Percentiles rank a stretch among this genome's conserved stretches.
These are phyloP conservation scores for Coenobita brevimanus DNA, from an alignment of 1,140 invertebrate genomes.

Conservation along the genomic window DNA sequence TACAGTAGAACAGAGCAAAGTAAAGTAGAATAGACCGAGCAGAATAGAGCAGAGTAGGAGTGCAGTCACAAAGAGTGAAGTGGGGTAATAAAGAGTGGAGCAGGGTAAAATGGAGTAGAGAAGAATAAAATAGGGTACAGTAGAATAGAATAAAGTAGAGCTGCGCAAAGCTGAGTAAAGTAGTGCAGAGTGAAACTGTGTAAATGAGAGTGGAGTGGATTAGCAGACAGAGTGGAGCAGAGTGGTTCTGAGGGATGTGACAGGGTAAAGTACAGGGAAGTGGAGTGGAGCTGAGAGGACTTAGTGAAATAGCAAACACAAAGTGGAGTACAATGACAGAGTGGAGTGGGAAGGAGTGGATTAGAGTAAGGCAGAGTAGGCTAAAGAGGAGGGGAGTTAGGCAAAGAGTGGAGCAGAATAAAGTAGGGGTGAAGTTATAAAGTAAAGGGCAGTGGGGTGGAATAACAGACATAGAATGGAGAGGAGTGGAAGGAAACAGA, in stretches of 20 bases:
- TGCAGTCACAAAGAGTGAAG: not conserved
- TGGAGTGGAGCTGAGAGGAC: no score
- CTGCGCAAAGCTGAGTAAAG: no score
- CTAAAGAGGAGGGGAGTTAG: not conserved
- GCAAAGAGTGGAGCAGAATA: not conserved
- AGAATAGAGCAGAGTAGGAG: no score
- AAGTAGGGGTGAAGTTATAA: not conserved
- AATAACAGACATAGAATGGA: not conserved
- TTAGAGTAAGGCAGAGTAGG: not conserved
- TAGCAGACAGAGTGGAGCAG: no score
- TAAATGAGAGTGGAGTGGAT: no score
- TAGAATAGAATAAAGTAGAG: not conserved
- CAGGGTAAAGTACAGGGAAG: no score
- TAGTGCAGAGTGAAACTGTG: no score
- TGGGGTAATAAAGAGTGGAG: not conserved
- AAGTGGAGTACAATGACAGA: no score
- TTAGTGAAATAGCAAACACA: no score
- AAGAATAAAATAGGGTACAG: not conserved
- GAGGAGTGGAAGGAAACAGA: not conserved
- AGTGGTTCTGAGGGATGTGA: no score
- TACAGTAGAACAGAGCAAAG: no score
- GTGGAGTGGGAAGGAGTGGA: not conserved
- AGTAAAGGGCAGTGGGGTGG: not conserved
- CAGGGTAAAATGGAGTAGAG: not conserved
- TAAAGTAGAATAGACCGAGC: no score